These are phyloP conservation scores for Asarcornis scutulata DNA, from an alignment of 2,113 vertebrate species.

Conservation along the genomic window DNA sequence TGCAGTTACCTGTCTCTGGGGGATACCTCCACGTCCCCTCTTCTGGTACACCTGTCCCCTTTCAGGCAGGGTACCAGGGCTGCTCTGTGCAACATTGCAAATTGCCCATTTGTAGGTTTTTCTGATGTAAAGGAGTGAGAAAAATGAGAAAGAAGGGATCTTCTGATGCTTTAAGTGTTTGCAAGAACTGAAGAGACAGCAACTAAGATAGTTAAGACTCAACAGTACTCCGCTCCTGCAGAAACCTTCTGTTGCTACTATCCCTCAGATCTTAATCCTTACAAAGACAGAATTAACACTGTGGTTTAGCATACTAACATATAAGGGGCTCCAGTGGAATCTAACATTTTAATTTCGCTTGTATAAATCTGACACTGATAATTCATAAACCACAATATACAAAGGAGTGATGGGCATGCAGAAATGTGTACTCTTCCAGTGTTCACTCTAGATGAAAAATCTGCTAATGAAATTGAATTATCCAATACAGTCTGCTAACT, in stretches of 20 bases:
- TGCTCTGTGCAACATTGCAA: background rate
- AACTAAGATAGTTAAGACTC: background rate
- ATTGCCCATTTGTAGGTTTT: background rate
- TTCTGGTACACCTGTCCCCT: background rate
- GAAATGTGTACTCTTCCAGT: background rate
- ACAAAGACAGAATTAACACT: background rate
- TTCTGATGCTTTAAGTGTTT: background rate
- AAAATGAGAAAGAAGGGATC: background rate
- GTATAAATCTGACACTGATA: background rate
- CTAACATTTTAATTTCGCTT: background rate
- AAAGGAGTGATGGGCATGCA: background rate
- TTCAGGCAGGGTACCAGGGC: background rate
- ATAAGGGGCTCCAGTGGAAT: background rate
- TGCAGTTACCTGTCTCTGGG: accelerated
- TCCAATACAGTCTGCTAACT: background rate
- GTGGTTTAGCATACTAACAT: background rate
- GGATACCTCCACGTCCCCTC: accelerated
- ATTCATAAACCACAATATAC: background rate
- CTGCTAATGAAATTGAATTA: background rate
- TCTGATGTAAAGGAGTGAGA: background rate
- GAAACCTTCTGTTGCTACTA: background rate
- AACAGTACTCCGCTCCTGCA: background rate
- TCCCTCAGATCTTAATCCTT: background rate
- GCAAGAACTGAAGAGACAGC: background rate
- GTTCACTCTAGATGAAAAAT: background rate